Conservation (phyloP, 2,113 vertebrate species). For the Crotalus horridus region DNA sequence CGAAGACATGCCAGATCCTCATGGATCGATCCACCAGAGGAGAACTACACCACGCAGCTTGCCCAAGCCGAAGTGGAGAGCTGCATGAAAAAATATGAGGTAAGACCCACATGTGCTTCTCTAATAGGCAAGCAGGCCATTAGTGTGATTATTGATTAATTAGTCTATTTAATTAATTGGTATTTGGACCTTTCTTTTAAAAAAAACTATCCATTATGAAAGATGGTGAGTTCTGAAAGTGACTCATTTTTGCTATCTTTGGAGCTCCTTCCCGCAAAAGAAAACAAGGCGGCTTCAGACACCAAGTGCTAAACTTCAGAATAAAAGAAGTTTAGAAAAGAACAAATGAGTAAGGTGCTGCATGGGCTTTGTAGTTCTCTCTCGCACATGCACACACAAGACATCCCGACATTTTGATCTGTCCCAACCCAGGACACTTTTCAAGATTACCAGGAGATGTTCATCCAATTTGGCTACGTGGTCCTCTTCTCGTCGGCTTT, state of each 20-base stretch:
- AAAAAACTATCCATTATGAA: background rate
- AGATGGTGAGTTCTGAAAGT: background rate
- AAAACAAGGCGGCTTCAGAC: background rate
- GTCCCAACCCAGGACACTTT: conserved; percentile 82
- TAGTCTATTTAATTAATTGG: background rate
- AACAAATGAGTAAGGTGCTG: background rate
- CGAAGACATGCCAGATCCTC: conserved; percentile 75
- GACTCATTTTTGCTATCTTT: background rate
- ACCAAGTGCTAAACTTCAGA: background rate
- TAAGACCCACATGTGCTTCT: conserved; percentile 51
- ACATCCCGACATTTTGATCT: background rate
- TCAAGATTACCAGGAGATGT: conserved; percentile 99
- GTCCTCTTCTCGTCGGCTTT: conserved; percentile 97
- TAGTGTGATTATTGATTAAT: background rate
- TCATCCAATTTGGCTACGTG: conserved; percentile 96
- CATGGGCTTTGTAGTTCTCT: background rate
- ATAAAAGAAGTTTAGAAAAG: background rate
- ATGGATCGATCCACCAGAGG: conserved; percentile 91
- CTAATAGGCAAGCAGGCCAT: background rate
- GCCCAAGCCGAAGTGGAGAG: conserved; percentile 96
- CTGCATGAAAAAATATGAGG: conserved; percentile 94
- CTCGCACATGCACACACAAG: background rate
- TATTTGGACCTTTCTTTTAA: background rate
- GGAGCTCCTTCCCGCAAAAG: background rate
- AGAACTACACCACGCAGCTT: conserved; percentile 75